Conservation (phyloP, 2,797 vertebrate genomes). For the Brotula barbata region DNA sequence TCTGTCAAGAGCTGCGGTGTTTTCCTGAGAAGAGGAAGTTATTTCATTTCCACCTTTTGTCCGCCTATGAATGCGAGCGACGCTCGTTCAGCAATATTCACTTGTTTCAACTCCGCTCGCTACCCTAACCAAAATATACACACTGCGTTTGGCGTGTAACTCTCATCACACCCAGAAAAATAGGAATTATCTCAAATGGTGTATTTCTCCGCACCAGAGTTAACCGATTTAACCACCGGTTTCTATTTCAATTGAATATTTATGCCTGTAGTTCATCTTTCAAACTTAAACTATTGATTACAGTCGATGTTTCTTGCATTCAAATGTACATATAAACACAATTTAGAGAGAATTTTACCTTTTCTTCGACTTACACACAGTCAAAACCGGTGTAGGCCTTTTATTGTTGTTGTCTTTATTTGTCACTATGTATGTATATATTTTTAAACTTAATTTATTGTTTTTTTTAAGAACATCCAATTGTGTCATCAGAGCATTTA, state of each 20-base stretch:
- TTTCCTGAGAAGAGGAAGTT: slow-evolving; percentile 93
- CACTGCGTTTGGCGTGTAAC: slow-evolving; percentile 89
- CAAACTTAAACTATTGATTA: too few relatives aligned
- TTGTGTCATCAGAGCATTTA: too few relatives aligned
- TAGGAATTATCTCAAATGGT: slow-evolving; percentile 99
- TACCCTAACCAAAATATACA: slow-evolving; percentile 98
- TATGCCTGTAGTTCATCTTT: too few relatives aligned
- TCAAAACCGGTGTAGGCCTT: too few relatives aligned
- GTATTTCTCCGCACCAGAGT: slow-evolving; percentile 86
- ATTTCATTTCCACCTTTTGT: slow-evolving; percentile 99
- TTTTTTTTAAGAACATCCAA: too few relatives aligned
- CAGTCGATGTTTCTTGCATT: too few relatives aligned
- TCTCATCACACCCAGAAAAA: slow-evolving; percentile 93
- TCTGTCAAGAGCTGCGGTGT: slow-evolving; percentile 90
- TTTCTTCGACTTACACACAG: not conserved
- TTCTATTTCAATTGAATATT: slow-evolving; percentile 70
- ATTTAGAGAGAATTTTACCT: not conserved
- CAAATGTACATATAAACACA: not conserved
- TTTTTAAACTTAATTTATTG: too few relatives aligned
- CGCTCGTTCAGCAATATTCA: slow-evolving; percentile 99
- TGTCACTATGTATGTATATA: too few relatives aligned
- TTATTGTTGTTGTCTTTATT: too few relatives aligned
- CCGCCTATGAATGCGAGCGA: slow-evolving; percentile 90
- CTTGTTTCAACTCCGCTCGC: slow-evolving; percentile 90
- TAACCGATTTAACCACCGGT: slow-evolving; percentile 86